phyloP scores from a whole-genome alignment of 2,888 invertebrate genomes.

The Hecatera dysodea region DNA sequence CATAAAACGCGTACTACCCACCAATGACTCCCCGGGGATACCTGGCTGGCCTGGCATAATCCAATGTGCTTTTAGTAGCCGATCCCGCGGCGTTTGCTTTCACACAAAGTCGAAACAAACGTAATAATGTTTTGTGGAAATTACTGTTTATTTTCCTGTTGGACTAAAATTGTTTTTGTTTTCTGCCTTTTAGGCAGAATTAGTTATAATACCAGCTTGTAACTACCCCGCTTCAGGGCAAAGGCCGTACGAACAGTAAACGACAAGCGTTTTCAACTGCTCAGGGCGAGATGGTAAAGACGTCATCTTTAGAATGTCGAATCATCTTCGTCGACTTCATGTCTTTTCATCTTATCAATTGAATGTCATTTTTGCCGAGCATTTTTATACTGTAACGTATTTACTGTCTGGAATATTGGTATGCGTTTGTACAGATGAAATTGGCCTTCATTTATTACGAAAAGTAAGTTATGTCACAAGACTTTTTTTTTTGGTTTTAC shows the following conservation, averaged over 20 bases:
- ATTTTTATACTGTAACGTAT: no score
- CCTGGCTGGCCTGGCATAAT: conserved; percentile 59
- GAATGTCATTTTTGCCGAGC: no score
- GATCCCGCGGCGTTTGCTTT: conserved; percentile 27
- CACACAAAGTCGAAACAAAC: conserved; percentile 27
- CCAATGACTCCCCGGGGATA: conserved; percentile 53
- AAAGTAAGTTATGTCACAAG: no score
- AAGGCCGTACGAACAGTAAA: background rate
- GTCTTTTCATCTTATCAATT: no score
- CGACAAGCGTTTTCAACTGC: no score
- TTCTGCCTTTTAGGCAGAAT: background rate
- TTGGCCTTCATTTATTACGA: no score
- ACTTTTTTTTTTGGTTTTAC: no score
- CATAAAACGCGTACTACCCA: conserved; percentile 57
- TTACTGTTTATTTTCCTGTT: conserved; percentile 9
- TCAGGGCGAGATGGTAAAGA: no score
- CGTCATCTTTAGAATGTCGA: no score
- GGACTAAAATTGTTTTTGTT: conserved; percentile 2
- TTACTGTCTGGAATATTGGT: no score
- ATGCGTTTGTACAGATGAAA: no score
- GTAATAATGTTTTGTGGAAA: conserved; percentile 27
- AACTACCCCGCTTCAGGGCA: background rate
- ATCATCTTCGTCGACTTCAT: no score
- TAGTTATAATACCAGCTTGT: background rate
- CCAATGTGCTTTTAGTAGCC: conserved; percentile 63